Evolutionary conservation across 2,113 vertebrate genomes (phyloP), one percentile per base, ranked within the genome.

Genomic region (Athene noctua): DNA sequence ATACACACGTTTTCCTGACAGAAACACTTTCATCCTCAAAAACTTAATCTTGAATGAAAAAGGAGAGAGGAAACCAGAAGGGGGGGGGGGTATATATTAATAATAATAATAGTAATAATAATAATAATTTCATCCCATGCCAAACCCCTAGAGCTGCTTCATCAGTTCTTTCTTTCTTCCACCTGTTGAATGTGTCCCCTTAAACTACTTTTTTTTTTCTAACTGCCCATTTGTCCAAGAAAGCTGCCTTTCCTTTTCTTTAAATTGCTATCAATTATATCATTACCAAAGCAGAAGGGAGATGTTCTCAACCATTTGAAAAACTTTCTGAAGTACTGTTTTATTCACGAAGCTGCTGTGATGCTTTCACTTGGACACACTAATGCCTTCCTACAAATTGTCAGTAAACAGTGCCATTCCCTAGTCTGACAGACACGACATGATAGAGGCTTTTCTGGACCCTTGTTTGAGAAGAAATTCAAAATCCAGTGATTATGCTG

Each of bases 1-100:
- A 95, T 92, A 88, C 59, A 92, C 66, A 38, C 14, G 0, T 94
- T 97, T 89, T 80, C 58, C 55, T 88, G 79, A 94, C 79, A 94
- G 87, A 89, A 96, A 62, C 49, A 44, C 15, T 82, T 96, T 78
- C 38, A 83, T 85, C 85, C 74, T 91, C 84, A 74, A 73, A 90
- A 94, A 78, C 44, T 62, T 83, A 63, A 75, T 93, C 68, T 75
- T 88, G 80, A 84, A 77, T 91, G 77, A 68, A 75, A 92, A 90
- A 44, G 14, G 38, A 80, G 65, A 34, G 62, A 80, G 22, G 29
- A 72, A 95, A 86, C 9, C 29, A 74, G 46, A 80, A 46, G 44
- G 8, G 4, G 44, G 44, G 44, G 44, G 40, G 40, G 40, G 11
- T 8, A 11, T 40, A 11, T 5, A 17, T 7, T 7, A 44, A 36